phyloP scores from a whole-genome alignment of 2,113 vertebrate genomes.

The Pedionomus torquatus region DNA sequence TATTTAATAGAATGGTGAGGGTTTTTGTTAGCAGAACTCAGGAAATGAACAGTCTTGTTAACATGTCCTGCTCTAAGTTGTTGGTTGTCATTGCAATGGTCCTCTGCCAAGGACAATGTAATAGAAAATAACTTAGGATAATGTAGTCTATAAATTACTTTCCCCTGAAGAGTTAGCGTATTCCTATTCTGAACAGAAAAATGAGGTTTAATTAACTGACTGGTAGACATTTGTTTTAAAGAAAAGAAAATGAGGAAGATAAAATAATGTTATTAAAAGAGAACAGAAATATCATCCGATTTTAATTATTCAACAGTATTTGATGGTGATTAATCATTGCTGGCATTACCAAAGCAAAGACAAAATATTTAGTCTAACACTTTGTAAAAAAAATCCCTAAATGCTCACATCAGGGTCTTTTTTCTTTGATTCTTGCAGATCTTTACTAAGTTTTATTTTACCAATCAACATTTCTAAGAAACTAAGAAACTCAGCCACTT shows the following conservation, averaged over 20 bases:
- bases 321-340: neutral
- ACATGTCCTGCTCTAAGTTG: neutral
- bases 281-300: neutral
- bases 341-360: neutral
- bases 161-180: neutral
- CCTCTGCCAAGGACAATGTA: neutral
- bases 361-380: neutral
- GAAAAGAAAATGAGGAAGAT: neutral
- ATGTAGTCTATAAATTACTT: neutral
- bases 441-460: neutral
- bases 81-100: neutral
- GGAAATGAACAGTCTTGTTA: neutral
- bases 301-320: constrained; percentile 24
- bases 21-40: neutral
- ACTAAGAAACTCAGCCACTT: neutral
- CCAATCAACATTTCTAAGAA: neutral
- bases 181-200: neutral
- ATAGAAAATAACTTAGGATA: neutral
- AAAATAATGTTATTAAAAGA: neutral
- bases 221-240: constrained; percentile 9
- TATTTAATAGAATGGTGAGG: neutral
- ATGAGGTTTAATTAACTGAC: neutral
- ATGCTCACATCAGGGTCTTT: neutral
- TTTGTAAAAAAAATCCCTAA: neutral
- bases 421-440: neutral